A percentile compares a stretch with the other conserved stretches of the same genome.
Evolutionary conservation across 2,113 vertebrate species (phyloP).

Genomic region (Sclerurus mexicanus): DNA sequence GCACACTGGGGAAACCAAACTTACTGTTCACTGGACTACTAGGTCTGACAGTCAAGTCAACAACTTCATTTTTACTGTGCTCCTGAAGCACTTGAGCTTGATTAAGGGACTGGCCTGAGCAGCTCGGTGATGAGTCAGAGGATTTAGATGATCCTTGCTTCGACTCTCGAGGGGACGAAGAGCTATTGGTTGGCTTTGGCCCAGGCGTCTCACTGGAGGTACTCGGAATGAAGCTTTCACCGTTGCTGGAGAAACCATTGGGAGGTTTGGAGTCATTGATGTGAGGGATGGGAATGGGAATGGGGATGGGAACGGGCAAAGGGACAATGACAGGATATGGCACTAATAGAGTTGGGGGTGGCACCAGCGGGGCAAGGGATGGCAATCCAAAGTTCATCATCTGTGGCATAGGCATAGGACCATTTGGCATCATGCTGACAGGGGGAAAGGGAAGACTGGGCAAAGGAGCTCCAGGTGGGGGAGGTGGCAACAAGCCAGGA

Average conservation of each 20-base stretch:
- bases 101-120: constrained; percentile 83
- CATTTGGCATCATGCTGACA: constrained; percentile 95
- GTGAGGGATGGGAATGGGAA: constrained; percentile 93
- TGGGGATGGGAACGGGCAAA: constrained; percentile 94
- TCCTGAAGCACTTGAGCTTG: constrained; percentile 78
- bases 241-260: constrained; percentile 86
- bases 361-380: constrained; percentile 93
- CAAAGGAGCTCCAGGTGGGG: constrained; percentile 85
- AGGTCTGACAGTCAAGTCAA: constrained; percentile 89
- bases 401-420: constrained; percentile 90
- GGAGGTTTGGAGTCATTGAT: constrained; percentile 85
- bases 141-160: constrained; percentile 81
- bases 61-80: constrained; percentile 78
- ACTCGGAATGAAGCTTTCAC: constrained; percentile 81
- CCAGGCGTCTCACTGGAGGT: constrained; percentile 82
- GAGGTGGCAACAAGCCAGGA: constrained; percentile 86
- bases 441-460: constrained; percentile 90
- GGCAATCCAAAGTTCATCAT: constrained; percentile 97
- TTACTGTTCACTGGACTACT: constrained; percentile 78
- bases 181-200: constrained; percentile 77
- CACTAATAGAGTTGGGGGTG: constrained; percentile 94
- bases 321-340: constrained; percentile 98
- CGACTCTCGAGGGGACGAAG: constrained; percentile 80
- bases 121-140: constrained; percentile 81
- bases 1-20: constrained; percentile 76